phyloP scores from a whole-genome alignment of 2,888 invertebrate genomes.

The Drosophila vallismaia region DNA sequence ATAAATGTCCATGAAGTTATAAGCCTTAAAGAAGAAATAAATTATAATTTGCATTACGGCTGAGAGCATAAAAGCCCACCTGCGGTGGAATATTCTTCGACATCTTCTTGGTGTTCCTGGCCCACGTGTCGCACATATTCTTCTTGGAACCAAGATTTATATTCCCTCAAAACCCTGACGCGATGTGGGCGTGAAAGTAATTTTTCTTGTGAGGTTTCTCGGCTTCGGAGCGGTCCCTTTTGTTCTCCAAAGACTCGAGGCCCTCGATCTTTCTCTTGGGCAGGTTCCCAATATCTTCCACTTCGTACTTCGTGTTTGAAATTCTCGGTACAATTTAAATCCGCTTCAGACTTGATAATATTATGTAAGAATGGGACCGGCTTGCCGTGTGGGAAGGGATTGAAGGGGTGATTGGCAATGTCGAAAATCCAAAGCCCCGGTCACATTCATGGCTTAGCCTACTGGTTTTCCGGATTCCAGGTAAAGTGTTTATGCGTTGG shows the following conservation, averaged over 20 bases:
- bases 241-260: neutral
- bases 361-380: neutral
- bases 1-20: slow-evolving; percentile 66
- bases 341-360: neutral
- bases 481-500: slow-evolving; percentile 11
- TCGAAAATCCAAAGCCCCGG: neutral
- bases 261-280: neutral
- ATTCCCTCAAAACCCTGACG: neutral
- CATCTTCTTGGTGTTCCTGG: neutral
- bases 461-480: slow-evolving; percentile 27
- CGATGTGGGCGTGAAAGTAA: neutral
- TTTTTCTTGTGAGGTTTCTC: neutral
- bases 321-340: neutral
- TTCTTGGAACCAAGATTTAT: neutral
- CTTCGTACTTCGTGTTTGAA: neutral
- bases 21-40: slow-evolving; percentile 41
- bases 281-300: neutral
- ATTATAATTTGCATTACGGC: neutral
- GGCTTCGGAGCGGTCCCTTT: neutral
- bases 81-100: neutral
- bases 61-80: neutral
- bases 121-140: neutral
- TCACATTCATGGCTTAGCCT: slow-evolving; percentile 52
- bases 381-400: neutral
- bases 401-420: slow-evolving; percentile 6